Percentiles rank a stretch among this genome's conserved stretches.
Conservation (phyloP, 2,888 invertebrate genomes). For the Scaptomyza cyrtandrae region DNA sequence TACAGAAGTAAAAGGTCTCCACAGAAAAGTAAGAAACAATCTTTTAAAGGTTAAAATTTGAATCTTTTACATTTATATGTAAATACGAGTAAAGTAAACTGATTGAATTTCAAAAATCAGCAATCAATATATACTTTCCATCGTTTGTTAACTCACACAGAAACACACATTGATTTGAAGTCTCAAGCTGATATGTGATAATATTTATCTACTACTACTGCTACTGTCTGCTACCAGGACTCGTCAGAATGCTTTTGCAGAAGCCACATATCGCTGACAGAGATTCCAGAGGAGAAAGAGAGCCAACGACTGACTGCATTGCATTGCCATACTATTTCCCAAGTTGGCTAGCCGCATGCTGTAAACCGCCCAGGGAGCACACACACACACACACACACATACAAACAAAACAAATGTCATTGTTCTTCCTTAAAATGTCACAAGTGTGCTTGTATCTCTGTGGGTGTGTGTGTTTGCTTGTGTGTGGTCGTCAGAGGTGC, state of each 20-base stretch:
- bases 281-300: constrained; percentile 19
- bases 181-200: constrained; percentile 28
- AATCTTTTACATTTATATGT: not conserved
- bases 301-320: constrained; percentile 20
- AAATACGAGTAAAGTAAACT: constrained; percentile 2
- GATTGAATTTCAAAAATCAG: constrained; percentile 14
- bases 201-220: constrained; percentile 31
- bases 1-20: not conserved
- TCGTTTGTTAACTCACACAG: constrained; percentile 7
- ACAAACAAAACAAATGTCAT: constrained; percentile 49
- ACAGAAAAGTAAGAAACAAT: not conserved
- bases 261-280: constrained; percentile 20
- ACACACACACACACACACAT: constrained; percentile 5
- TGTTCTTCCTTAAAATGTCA: constrained; percentile 57
- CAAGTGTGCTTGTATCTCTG: constrained; percentile 5
- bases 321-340: constrained; percentile 18
- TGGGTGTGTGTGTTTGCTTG: not conserved
- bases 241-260: constrained; percentile 5
- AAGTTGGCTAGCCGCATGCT: constrained; percentile 8
- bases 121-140: constrained; percentile 12
- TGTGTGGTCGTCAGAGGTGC: constrained; percentile 21
- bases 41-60: not conserved
- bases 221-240: constrained; percentile 2
- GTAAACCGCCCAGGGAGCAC: constrained; percentile 28
- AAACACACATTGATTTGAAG: not conserved